Conservation (phyloP, 2,113 vertebrate species). For the Monarcha castaneiventris region DNA sequence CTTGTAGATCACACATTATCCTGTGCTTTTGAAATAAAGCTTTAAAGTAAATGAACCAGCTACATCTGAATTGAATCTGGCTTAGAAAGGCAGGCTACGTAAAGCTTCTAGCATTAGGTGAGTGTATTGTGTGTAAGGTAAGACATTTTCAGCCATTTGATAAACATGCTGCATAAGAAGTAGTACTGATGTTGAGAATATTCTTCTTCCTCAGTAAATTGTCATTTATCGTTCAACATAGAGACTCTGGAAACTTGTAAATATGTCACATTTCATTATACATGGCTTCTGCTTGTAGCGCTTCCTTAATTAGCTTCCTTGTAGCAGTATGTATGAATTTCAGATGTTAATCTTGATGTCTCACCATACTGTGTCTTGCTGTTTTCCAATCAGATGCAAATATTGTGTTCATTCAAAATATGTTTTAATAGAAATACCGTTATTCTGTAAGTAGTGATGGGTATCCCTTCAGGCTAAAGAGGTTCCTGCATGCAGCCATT, state of each 20-base stretch:
- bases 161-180: not conserved
- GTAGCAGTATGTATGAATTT: not conserved
- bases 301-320: not conserved
- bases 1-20: not conserved
- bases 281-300: slow-evolving; percentile 16
- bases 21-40: slow-evolving; percentile 7
- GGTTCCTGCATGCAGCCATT: slow-evolving; percentile 16
- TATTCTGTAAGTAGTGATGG: not conserved
- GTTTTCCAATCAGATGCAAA: not conserved
- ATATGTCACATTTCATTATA: slow-evolving; percentile 10
- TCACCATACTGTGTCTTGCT: not conserved
- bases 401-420: not conserved
- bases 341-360: slow-evolving; percentile 2
- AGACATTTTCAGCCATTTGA: not conserved
- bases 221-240: not conserved
- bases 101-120: slow-evolving; percentile 10
- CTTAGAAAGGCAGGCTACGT: not conserved
- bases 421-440: not conserved
- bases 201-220: not conserved
- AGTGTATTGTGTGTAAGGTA: not conserved
- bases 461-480: not conserved
- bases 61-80: not conserved
- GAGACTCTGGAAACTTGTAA: not conserved
- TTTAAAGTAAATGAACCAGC: not conserved
- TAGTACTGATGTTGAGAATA: not conserved